These are phyloP conservation scores for Anthophora plumipes DNA, from an alignment of 2,888 invertebrate genomes.

Conservation along the genomic window DNA sequence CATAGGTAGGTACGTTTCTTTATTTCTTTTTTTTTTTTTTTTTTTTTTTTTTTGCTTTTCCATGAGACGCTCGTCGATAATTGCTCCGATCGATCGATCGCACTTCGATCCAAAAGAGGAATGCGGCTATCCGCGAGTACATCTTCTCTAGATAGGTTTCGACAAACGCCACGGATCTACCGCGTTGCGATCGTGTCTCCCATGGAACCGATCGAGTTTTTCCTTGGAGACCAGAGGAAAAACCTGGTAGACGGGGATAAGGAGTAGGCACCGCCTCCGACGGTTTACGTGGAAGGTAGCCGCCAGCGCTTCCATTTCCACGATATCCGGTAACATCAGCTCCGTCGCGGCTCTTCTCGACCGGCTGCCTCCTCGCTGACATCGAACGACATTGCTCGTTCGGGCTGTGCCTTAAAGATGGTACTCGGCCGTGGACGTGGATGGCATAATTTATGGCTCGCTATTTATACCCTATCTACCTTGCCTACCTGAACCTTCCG, in stretches of 20 bases:
- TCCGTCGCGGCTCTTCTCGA: constrained; percentile 44
- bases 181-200: constrained; percentile 59
- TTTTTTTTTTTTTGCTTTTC: background rate
- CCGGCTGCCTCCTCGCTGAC: constrained; percentile 59
- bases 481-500: constrained; percentile 10
- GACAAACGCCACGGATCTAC: constrained; percentile 70
- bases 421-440: constrained; percentile 75
- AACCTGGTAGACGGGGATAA: constrained; percentile 49
- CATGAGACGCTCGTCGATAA: constrained; percentile 58
- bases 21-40: too few species aligned
- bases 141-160: constrained; percentile 55
- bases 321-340: constrained; percentile 64
- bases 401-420: constrained; percentile 73
- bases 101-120: constrained; percentile 58
- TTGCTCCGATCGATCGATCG: constrained; percentile 60
- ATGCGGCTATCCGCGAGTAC: constrained; percentile 5
- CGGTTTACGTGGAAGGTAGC: constrained; percentile 55
- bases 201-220: constrained; percentile 69
- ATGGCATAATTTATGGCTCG: constrained; percentile 78
- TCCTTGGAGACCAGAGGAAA: constrained; percentile 56
- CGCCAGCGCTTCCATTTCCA: constrained; percentile 68
- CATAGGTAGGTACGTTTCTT: background rate
- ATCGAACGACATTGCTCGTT: constrained; percentile 73
- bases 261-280: constrained; percentile 46
- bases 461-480: constrained; percentile 74